Conservation (phyloP, 2,888 invertebrate species). For the Ophion obscuratus region DNA sequence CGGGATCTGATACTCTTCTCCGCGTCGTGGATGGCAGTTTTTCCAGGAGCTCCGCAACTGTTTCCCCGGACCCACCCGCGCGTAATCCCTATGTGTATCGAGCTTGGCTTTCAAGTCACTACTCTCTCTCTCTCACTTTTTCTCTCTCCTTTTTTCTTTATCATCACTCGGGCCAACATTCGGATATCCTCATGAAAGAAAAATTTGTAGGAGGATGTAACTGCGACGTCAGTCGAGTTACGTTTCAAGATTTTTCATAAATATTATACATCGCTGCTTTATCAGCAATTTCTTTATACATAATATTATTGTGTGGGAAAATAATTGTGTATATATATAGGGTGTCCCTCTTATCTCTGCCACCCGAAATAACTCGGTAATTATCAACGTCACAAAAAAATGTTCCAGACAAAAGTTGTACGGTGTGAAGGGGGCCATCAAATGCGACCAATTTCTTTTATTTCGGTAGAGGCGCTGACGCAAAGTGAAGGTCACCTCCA, state of each 20-base stretch:
- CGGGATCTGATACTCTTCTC: conserved; percentile 36
- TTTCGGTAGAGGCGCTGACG: no score
- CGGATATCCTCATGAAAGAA: conserved; percentile 36
- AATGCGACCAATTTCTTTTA: no score
- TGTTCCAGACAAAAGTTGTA: no score
- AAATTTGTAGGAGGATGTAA: conserved; percentile 33
- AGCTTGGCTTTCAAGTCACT: conserved; percentile 28
- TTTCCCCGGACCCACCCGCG: conserved; percentile 22
- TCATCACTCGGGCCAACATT: conserved; percentile 25
- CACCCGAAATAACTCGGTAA: no score
- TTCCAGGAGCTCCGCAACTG: not conserved
- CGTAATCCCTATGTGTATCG: conserved; percentile 16
- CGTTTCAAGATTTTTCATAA: conserved; percentile 25
- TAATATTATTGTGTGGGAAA: not conserved
- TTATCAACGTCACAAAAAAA: no score
- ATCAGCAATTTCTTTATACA: not conserved
- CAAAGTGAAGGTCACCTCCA: no score
- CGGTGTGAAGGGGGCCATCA: no score
- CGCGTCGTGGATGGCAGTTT: conserved; percentile 27
- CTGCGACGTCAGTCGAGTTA: not conserved
- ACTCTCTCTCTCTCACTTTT: conserved; percentile 44
- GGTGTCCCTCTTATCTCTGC: not conserved
- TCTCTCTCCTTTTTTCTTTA: conserved; percentile 11
- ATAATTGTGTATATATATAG: not conserved
- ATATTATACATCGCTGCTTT: conserved; percentile 10